These are phyloP conservation scores for Eupithecia insigniata DNA, from an alignment of 2,888 invertebrate species.

Conservation along the genomic window DNA sequence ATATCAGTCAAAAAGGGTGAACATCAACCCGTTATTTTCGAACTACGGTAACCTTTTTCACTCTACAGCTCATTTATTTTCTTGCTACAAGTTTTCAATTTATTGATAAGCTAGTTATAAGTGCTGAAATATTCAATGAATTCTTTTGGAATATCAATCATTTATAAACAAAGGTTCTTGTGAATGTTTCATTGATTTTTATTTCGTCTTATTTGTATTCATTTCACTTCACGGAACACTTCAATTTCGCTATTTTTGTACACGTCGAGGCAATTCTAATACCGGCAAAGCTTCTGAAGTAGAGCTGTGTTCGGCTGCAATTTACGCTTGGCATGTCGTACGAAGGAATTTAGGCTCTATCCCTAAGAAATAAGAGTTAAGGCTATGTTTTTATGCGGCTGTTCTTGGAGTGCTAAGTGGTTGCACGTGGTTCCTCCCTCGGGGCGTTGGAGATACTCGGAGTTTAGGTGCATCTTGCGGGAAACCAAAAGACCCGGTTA, in stretches of 20 bases:
- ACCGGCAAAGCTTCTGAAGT: conserved; percentile 75
- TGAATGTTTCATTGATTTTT: conserved; percentile 54
- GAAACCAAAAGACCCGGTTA: conserved; percentile 69
- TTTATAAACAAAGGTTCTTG: conserved; percentile 38
- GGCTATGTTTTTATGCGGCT: conserved; percentile 61
- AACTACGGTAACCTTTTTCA: conserved; percentile 44
- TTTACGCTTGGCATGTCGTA: conserved; percentile 57
- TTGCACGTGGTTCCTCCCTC: conserved; percentile 74
- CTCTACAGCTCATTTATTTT: conserved; percentile 15
- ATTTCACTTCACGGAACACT: conserved; percentile 71
- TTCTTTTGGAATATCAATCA: background rate
- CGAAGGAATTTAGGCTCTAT: conserved; percentile 70
- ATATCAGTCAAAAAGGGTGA: conserved; percentile 54
- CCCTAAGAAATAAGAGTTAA: conserved; percentile 52
- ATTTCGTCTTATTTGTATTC: conserved; percentile 61
- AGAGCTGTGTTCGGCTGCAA: conserved; percentile 70
- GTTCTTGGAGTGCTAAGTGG: conserved; percentile 77
- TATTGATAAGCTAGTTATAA: conserved; percentile 9
- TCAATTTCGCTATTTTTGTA: conserved; percentile 77
- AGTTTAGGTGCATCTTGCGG: conserved; percentile 78
- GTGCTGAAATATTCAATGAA: conserved; percentile 44
- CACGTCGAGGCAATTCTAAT: conserved; percentile 78
- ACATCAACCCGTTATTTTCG: conserved; percentile 53
- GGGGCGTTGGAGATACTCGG: conserved; percentile 67
- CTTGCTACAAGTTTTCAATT: conserved; percentile 11